Conservation (phyloP, 2,113 vertebrate genomes). For the Channa argus region DNA sequence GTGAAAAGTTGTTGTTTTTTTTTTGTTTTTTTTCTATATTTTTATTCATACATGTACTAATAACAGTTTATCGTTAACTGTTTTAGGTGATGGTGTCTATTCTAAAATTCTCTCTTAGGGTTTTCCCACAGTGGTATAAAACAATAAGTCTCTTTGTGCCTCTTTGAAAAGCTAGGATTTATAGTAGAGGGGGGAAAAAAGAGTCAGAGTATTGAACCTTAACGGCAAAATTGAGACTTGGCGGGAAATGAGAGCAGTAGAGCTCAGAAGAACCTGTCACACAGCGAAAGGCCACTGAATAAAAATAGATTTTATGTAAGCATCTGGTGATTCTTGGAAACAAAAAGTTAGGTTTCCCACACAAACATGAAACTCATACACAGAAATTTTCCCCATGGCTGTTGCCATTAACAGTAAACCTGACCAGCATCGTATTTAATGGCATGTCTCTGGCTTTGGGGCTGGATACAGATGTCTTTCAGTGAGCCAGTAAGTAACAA, state of each 20-base stretch:
- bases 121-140: slow-evolving; percentile 7
- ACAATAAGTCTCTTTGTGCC: slow-evolving; percentile 51
- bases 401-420: slow-evolving; percentile 34
- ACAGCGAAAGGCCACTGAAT: slow-evolving; percentile 15
- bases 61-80: background rate
- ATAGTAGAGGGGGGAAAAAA: background rate
- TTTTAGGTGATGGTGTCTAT: background rate
- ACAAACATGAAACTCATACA: background rate
- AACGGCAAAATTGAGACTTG: slow-evolving; percentile 18
- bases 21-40: too few relatives aligned
- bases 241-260: slow-evolving; percentile 15
- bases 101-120: slow-evolving; percentile 11
- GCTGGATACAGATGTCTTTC: slow-evolving; percentile 3
- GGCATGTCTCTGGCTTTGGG: slow-evolving; percentile 1
- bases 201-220: slow-evolving; percentile 21
- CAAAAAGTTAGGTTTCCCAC: slow-evolving; percentile 10
- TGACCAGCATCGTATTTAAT: background rate
- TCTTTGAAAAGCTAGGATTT: slow-evolving; percentile 43
- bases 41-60: background rate
- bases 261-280: slow-evolving; percentile 25
- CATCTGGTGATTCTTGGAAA: slow-evolving; percentile 53
- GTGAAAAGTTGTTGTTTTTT: too few relatives aligned
- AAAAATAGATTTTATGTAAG: slow-evolving; percentile 41
- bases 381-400: slow-evolving; percentile 17
- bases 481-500: slow-evolving; percentile 15